Conservation (phyloP, 2,888 invertebrate species). For the Argyra leucocephala region DNA sequence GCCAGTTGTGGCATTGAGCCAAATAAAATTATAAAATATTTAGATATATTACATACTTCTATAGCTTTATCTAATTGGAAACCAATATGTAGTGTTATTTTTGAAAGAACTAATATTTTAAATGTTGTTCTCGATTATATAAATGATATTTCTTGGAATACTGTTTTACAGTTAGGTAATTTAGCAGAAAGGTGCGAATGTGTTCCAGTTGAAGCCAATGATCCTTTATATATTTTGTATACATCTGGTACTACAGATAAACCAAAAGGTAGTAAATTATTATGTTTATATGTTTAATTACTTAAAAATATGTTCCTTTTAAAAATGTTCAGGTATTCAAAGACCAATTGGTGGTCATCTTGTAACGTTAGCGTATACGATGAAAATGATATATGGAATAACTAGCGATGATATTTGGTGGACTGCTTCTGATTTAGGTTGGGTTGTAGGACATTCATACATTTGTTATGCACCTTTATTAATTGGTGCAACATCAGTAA, state of each 20-base stretch:
- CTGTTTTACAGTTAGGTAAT: slow-evolving; percentile 50
- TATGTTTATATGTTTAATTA: too few relatives aligned
- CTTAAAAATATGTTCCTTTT: background rate
- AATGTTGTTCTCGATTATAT: slow-evolving; percentile 53
- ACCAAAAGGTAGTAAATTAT: slow-evolving; percentile 52
- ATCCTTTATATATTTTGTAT: slow-evolving; percentile 83
- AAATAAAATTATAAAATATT: slow-evolving; percentile 56
- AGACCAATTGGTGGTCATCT: slow-evolving; percentile 83
- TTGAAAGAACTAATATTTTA: slow-evolving; percentile 62
- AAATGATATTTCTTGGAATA: slow-evolving; percentile 69
- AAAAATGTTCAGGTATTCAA: slow-evolving; percentile 46
- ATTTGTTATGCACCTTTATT: slow-evolving; percentile 85
- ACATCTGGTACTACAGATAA: slow-evolving; percentile 80
- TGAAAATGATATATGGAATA: slow-evolving; percentile 73
- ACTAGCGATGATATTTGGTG: slow-evolving; percentile 81
- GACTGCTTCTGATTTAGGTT: slow-evolving; percentile 63
- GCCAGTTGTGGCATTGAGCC: slow-evolving; percentile 90
- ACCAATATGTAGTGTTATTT: slow-evolving; percentile 73
- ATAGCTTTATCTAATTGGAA: slow-evolving; percentile 61
- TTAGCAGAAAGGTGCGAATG: slow-evolving; percentile 63
- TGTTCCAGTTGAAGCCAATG: slow-evolving; percentile 77
- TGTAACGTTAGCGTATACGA: slow-evolving; percentile 73
- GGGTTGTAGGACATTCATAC: slow-evolving; percentile 93
- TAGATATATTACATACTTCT: slow-evolving; percentile 49
- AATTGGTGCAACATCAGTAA: slow-evolving; percentile 65